Evolutionary conservation across 1,140 invertebrate species (phyloP).

Genomic region (Lineus longissimus): DNA sequence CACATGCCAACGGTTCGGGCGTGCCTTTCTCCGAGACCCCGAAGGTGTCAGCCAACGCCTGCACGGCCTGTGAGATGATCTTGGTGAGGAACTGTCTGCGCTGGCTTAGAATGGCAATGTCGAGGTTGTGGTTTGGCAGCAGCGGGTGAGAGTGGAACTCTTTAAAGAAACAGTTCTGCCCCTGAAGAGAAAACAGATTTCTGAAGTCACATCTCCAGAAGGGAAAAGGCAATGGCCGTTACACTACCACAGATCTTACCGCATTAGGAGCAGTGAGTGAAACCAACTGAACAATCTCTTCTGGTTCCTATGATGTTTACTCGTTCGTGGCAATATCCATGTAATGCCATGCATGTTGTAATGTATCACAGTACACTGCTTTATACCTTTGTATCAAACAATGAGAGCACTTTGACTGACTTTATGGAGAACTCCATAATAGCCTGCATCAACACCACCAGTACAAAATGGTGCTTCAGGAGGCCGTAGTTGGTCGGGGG

Average conservation of each 20-base stretch:
- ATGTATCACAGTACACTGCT: too few species aligned
- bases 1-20: too few species aligned
- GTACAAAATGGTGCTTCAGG: slow-evolving; percentile 73
- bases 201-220: background rate
- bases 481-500: slow-evolving; percentile 70
- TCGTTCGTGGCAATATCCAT: too few species aligned
- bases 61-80: slow-evolving; percentile 43
- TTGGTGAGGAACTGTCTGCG: slow-evolving; percentile 51
- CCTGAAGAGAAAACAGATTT: slow-evolving; percentile 39
- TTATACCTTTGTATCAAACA: slow-evolving; percentile 75
- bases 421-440: slow-evolving; percentile 74
- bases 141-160: slow-evolving; percentile 51
- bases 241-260: too few species aligned
- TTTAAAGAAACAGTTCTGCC: slow-evolving; percentile 53
- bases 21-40: background rate
- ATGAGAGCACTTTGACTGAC: slow-evolving; percentile 65
- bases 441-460: slow-evolving; percentile 72
- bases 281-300: slow-evolving; percentile 13
- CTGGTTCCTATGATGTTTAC: background rate
- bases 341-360: too few species aligned
- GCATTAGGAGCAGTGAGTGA: too few species aligned
- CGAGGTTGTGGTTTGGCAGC: slow-evolving; percentile 47
- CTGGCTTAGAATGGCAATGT: slow-evolving; percentile 37
- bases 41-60: slow-evolving; percentile 18
- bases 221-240: too few species aligned